A percentile compares a stretch with the other conserved stretches of the same genome.
Conservation (phyloP, 1,140 invertebrate genomes). For the Achroia grisella region DNA sequence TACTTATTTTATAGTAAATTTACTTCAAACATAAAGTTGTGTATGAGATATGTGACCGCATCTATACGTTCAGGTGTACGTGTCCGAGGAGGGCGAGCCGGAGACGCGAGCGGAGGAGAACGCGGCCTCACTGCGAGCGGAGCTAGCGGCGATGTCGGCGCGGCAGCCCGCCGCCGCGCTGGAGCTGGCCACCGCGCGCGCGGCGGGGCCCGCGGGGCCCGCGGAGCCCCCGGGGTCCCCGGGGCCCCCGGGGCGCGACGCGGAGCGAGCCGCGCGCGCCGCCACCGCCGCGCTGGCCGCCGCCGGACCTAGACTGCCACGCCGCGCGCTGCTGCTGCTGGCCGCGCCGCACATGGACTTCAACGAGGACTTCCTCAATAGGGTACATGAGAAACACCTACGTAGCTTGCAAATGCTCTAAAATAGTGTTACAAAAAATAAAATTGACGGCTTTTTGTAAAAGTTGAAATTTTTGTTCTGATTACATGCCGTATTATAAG, state of each 20-base stretch:
- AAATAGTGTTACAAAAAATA: too few relatives aligned
- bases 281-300: constrained; percentile 18
- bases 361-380: constrained; percentile 87
- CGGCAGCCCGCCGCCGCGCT: constrained; percentile 82
- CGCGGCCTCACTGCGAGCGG: constrained; percentile 68
- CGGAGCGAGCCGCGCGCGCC: constrained; percentile 15
- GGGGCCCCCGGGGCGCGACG: constrained; percentile 74
- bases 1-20: too few relatives aligned
- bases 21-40: too few relatives aligned
- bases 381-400: constrained; percentile 75
- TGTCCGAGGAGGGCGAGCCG: constrained; percentile 52
- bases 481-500: too few relatives aligned
- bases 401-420: too few relatives aligned
- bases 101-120: constrained; percentile 82
- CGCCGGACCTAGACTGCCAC: constrained; percentile 70
- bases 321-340: constrained; percentile 81
- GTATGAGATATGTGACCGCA: too few relatives aligned
- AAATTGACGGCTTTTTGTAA: too few relatives aligned
- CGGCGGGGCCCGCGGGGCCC: constrained; percentile 48
- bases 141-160: constrained; percentile 81
- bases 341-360: constrained; percentile 80
- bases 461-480: too few relatives aligned
- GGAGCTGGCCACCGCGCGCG: constrained; percentile 49
- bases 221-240: constrained; percentile 25
- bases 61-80: too few relatives aligned